Percentiles rank a stretch among this genome's conserved stretches.
These are phyloP conservation scores for Julus scanicus DNA, from an alignment of 2,888 invertebrate genomes.

Conservation along the genomic window DNA sequence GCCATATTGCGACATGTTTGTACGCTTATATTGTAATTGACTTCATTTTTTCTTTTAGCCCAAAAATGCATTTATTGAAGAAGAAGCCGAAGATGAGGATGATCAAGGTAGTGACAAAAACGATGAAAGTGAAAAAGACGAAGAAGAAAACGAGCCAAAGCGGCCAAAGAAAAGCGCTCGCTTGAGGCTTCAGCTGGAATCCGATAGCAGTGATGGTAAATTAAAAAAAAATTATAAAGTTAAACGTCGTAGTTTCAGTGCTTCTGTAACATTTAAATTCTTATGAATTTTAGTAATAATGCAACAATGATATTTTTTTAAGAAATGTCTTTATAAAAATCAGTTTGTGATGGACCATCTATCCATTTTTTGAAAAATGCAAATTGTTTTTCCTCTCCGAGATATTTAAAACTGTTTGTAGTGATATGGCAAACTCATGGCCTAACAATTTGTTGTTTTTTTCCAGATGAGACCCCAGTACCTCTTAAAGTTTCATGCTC, in stretches of 20 bases:
- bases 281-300: too few relatives aligned
- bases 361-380: not conserved
- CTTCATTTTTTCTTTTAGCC: conserved; percentile 55
- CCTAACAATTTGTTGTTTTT: not conserved
- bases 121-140: conserved; percentile 46
- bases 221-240: too few relatives aligned
- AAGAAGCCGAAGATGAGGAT: conserved; percentile 68
- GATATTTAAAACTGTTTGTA: too few relatives aligned
- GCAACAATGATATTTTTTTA: too few relatives aligned
- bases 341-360: too few relatives aligned
- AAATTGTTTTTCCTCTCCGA: not conserved
- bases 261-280: too few relatives aligned
- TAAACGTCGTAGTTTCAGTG: too few relatives aligned
- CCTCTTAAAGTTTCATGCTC: not conserved
- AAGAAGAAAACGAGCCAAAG: conserved; percentile 60
- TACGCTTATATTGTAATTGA: not conserved
- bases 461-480: not conserved
- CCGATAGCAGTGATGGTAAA: conserved; percentile 21
- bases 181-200: not conserved
- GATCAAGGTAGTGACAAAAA: conserved; percentile 52
- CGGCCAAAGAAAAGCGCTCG: conserved; percentile 59
- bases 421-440: too few relatives aligned
- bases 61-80: conserved; percentile 67
- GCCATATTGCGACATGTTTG: too few relatives aligned
- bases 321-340: too few relatives aligned